Evolutionary conservation across 2,113 vertebrate genomes (phyloP), one percentile per base, ranked within the genome.

Genomic region (Eonycteris spelaea): DNA sequence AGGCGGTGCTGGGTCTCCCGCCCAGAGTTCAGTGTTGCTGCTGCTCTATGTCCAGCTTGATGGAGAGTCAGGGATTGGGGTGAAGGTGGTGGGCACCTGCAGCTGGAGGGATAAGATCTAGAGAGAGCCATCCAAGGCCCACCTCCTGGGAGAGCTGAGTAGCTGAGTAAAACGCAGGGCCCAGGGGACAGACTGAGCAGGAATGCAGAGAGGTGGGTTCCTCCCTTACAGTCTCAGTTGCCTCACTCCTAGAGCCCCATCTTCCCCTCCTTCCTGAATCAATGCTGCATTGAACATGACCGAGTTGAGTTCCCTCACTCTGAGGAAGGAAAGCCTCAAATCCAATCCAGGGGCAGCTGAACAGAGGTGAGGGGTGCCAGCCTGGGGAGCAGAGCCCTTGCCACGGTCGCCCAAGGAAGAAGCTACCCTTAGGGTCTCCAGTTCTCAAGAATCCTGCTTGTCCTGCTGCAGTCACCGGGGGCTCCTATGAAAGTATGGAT

Each of bases 401-500:
- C 24, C 1, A 0, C 5, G 5, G 26, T 61, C 13, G 1, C 0
- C 1, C 26, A 28, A 53, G 43, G 48, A 71, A 45, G 26, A 75
- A 38, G 40, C 70, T 90, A 13, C 73, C n/a, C 38, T 57, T 6
- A n/a, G 0, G 43, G 38, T 15, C 51, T 45, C 0, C 7, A 9
- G 51, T 86, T 93, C 51, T 28, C 55, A 8, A 43, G 96, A 40
- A 78, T 83, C 77, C 82, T 40, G 86, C 94, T 94, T 40, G 82
- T 97, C 95, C 95, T 70, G 74, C 83, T 3, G 87, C 89, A 80
- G 77, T 96, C 80, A 5, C 96, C 8, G 74, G 88, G 86, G 95
- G 96, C 86, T 77, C 70, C 96, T 83, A 35, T 95, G 97, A 98
- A 97, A 95, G 96, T 77, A 90, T 59, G 89, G 98, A 98, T 98